Evolutionary conservation across 1,140 invertebrate genomes (phyloP), one percentile per base, ranked within the genome.

Genomic region (Lanistes nyassanus): DNA sequence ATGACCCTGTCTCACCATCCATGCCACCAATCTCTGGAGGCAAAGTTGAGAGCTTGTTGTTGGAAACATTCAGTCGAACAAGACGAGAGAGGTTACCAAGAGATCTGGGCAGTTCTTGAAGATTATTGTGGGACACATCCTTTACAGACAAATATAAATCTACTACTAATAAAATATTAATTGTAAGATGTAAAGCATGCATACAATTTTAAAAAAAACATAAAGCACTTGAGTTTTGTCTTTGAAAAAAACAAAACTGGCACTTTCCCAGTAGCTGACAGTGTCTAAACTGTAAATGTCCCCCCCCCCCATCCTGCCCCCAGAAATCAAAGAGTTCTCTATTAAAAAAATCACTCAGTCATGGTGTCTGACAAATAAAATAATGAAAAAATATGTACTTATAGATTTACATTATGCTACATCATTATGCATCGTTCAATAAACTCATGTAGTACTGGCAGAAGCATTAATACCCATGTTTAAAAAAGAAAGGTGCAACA

Each of bases 41-140:
- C 56, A 93, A 82, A 65, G 87, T 85, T 82, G 83, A 85, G 36
- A 93, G 79, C 79, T 89, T 87, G 85, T 93, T 94, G 72, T 93
- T 89, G 76, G 90, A 91, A 42, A 93, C 74, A 86, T 92, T 92
- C 56, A 94, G 86, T 72, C 88, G 88, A 51, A 89, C 88, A 51
- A 93, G 83, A 77, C 91, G 89, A 72, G 90, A 91, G 76, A 93
- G 84, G 82, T 92, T 91, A 65, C 92, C 92, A 80, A 93, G 89
- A 78, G 91, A 90, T 71, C 87, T 78, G 26, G 93, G 92, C 73
- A 94, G 79, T 37, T 76, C 83, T 29, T 79, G 87, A 74, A 94
- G 79, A 55, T 90, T 83, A 84, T 94, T 94, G 80, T 91, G 84
- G 1, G 92, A 93, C 47, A 93, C 81, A 87, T 93, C 92, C 92